Evolutionary conservation across 2,888 invertebrate genomes (phyloP).

Genomic region (Pachydiplax longipennis): DNA sequence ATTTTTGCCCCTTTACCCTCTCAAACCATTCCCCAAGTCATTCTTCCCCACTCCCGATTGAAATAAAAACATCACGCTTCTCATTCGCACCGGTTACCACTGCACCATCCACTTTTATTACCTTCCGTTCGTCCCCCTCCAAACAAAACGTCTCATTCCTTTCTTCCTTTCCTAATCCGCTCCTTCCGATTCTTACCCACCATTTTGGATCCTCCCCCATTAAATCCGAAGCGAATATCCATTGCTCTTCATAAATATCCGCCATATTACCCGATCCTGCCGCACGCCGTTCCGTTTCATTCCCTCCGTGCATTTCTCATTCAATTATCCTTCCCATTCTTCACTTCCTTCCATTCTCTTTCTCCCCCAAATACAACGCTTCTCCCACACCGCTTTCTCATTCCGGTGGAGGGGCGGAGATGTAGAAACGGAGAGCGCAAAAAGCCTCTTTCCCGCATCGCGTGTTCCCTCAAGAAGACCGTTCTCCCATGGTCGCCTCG

Average conservation of each 20-base stretch:
- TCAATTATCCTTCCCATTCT: slow-evolving; percentile 14
- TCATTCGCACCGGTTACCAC: background rate
- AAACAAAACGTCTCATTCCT: background rate
- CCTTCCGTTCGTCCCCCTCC: background rate
- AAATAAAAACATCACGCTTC: background rate
- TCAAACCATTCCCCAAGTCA: background rate
- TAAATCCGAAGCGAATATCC: background rate
- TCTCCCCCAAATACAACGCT: background rate
- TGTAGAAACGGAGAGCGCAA: background rate
- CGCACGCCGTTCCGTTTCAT: background rate
- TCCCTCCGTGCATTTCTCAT: background rate
- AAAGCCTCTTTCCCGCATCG: background rate
- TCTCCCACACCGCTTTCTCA: background rate
- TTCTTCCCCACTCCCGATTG: background rate
- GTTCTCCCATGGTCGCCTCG: background rate
- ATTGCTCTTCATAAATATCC: background rate
- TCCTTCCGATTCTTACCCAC: background rate
- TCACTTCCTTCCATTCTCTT: background rate
- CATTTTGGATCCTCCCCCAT: slow-evolving; percentile 5
- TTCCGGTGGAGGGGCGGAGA: too few species aligned
- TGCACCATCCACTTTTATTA: background rate
- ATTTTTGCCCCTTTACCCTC: background rate
- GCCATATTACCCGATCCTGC: background rate
- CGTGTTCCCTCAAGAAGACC: background rate
- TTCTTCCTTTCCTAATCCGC: background rate